Percentiles rank a stretch among this genome's conserved stretches.
These are phyloP conservation scores for Serripes groenlandicus DNA, from an alignment of 2,888 invertebrate species.

Conservation along the genomic window DNA sequence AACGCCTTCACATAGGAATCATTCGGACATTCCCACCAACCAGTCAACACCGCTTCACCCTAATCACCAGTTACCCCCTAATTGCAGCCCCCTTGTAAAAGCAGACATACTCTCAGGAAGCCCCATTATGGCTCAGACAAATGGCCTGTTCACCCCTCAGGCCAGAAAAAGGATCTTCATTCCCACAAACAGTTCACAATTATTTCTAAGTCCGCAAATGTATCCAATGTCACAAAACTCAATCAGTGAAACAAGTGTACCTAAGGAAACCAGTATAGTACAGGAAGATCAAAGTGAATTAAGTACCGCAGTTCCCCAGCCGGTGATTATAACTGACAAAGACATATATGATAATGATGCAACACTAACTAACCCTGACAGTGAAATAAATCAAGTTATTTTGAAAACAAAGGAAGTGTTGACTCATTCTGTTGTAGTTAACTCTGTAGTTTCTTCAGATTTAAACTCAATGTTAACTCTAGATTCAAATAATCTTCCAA, in stretches of 20 bases:
- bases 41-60: slow-evolving; percentile 33
- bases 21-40: background rate
- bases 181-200: slow-evolving; percentile 26
- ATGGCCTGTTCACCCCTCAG: slow-evolving; percentile 26
- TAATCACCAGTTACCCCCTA: slow-evolving; percentile 3
- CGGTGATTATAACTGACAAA: background rate
- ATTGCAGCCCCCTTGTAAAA: slow-evolving; percentile 59
- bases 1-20: background rate
- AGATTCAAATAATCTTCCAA: too few relatives aligned
- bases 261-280: too few relatives aligned
- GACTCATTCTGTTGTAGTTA: background rate
- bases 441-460: background rate
- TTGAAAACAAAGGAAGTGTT: background rate
- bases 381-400: background rate
- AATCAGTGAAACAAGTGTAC: background rate
- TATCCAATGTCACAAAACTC: background rate
- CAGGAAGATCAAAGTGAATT: too few relatives aligned
- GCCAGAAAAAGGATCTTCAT: slow-evolving; percentile 24
- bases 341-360: background rate
- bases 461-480: too few relatives aligned
- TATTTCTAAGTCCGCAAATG: slow-evolving; percentile 40
- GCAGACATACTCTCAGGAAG: slow-evolving; percentile 44
- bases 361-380: background rate
- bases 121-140: slow-evolving; percentile 46
- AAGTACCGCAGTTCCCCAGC: background rate